Evolutionary conservation across 2,113 vertebrate genomes (phyloP).

Genomic region (Vidua macroura): DNA sequence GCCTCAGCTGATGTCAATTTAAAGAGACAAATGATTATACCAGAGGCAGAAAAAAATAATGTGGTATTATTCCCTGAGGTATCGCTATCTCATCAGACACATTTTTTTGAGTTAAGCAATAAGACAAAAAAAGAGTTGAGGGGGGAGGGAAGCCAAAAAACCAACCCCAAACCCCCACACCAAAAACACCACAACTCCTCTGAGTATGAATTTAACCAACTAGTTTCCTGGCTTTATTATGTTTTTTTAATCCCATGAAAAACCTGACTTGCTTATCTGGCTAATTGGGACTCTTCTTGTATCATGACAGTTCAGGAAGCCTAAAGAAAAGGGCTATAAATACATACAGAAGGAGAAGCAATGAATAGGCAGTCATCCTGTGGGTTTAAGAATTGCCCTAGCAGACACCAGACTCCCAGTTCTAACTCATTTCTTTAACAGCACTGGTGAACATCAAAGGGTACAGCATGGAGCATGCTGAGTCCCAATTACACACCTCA

Average conservation of each 20-base stretch:
- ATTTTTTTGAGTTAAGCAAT: not conserved
- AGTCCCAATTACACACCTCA: conserved; percentile 68
- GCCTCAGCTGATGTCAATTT: conserved; percentile 31
- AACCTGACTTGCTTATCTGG: conserved; percentile 10
- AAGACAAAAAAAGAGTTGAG: not conserved
- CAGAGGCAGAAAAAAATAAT: conserved; percentile 30
- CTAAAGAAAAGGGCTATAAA: not conserved
- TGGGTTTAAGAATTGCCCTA: conserved; percentile 53
- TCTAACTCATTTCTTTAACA: conserved; percentile 67
- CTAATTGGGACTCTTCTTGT: conserved; percentile 28
- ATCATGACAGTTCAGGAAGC: conserved; percentile 3
- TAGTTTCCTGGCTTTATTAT: not conserved
- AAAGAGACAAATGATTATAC: conserved; percentile 46
- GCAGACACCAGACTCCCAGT: conserved; percentile 47
- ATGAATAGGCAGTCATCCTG: not conserved
- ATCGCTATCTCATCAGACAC: conserved; percentile 9
- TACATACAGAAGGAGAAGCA: not conserved
- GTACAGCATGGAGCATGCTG: conserved; percentile 40
- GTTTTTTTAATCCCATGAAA: not conserved
- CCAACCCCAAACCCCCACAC: not conserved
- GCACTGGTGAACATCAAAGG: conserved; percentile 67
- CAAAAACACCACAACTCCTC: not conserved
- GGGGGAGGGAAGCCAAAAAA: not conserved
- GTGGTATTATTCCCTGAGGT: conserved; percentile 5
- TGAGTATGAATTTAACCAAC: not conserved